Evolutionary conservation across 2,113 vertebrate species (phyloP).

Genomic region (Oreochromis niloticus): DNA sequence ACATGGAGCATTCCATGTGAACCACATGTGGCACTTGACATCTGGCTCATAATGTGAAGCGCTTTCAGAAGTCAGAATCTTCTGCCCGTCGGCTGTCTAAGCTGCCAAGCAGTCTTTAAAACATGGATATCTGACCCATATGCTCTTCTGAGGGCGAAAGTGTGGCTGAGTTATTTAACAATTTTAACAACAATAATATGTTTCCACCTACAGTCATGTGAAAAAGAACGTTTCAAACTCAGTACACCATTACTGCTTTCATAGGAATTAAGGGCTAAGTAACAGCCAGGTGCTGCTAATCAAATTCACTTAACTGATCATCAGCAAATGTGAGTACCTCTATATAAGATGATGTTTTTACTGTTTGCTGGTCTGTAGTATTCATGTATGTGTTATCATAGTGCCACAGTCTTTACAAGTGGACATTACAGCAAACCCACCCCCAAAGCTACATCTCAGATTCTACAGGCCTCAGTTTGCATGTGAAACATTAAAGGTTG

Average conservation of each 20-base stretch:
- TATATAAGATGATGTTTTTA: background rate
- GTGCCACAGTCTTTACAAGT: background rate
- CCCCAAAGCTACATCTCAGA: background rate
- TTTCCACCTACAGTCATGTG: background rate
- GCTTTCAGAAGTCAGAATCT: conserved; percentile 1
- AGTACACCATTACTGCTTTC: background rate
- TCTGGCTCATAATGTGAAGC: conserved; percentile 36
- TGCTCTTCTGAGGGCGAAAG: background rate
- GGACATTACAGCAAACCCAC: background rate
- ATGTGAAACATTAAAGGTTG: background rate
- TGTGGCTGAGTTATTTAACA: background rate
- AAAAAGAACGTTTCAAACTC: background rate
- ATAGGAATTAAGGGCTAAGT: background rate
- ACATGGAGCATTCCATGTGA: conserved; percentile 18
- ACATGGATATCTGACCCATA: conserved; percentile 8
- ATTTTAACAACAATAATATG: background rate
- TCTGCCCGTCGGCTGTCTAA: background rate
- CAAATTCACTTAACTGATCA: background rate
- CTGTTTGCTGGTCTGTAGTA: background rate
- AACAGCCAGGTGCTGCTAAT: background rate
- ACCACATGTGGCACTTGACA: conserved; percentile 27
- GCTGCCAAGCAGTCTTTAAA: conserved; percentile 37
- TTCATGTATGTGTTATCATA: background rate
- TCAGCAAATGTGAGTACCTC: background rate
- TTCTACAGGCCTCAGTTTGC: background rate